A percentile compares a stretch with the other conserved stretches of the same genome.
These are phyloP conservation scores for Philereme vetulata DNA, from an alignment of 2,888 invertebrate species.

Conservation along the genomic window DNA sequence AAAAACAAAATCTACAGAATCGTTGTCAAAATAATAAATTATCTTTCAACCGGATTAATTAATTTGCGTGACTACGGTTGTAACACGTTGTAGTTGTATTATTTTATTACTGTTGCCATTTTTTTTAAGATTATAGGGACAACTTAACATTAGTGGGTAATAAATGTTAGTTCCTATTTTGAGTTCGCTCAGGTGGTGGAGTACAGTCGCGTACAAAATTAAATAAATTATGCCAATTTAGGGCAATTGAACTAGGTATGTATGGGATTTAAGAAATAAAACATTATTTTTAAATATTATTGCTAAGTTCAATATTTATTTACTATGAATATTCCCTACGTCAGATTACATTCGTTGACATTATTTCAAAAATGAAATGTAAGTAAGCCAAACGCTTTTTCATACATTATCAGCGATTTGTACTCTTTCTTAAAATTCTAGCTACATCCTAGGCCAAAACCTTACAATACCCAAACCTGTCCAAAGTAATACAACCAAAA, in stretches of 20 bases:
- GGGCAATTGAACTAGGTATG: not conserved
- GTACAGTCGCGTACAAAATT: too few relatives aligned
- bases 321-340: constrained; percentile 82
- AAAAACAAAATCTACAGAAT: too few relatives aligned
- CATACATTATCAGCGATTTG: constrained; percentile 80
- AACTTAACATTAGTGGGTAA: too few relatives aligned
- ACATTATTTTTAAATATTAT: constrained; percentile 74
- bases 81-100: too few relatives aligned
- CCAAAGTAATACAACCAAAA: constrained; percentile 74
- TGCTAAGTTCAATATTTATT: constrained; percentile 84
- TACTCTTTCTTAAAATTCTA: constrained; percentile 83
- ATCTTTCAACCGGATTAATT: too few relatives aligned
- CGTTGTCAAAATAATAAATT: too few relatives aligned
- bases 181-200: too few relatives aligned
- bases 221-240: not conserved
- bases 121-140: too few relatives aligned
- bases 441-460: constrained; percentile 84
- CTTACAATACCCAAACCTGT: constrained; percentile 84
- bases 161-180: too few relatives aligned
- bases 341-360: constrained; percentile 85
- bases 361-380: constrained; percentile 79
- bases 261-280: constrained; percentile 52
- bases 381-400: constrained; percentile 79
- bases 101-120: too few relatives aligned
- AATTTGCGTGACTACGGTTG: too few relatives aligned